These are phyloP conservation scores for Nowickia ferox DNA, from an alignment of 2,888 invertebrate species.

Conservation along the genomic window DNA sequence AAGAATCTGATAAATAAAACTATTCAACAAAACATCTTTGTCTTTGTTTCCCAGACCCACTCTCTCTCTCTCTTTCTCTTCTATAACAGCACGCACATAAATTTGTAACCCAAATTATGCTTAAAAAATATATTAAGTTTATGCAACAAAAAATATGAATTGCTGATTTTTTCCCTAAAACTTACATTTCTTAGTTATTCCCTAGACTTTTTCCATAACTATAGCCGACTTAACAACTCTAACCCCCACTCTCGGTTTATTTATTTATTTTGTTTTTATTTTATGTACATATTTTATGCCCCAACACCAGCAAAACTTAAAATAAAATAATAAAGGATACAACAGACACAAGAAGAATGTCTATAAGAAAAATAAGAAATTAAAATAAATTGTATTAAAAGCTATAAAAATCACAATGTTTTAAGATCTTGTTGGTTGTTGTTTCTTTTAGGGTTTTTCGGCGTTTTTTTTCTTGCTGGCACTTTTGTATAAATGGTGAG, in stretches of 20 bases:
- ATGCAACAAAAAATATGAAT: no score
- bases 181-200: no score
- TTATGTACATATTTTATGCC: neutral
- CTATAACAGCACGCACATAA: no score
- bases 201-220: no score
- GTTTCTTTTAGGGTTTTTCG: constrained; percentile 3
- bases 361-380: constrained; percentile 58
- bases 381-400: constrained; percentile 67
- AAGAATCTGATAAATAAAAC: no score
- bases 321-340: constrained; percentile 11
- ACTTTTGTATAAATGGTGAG: constrained; percentile 4
- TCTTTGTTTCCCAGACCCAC: no score
- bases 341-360: neutral
- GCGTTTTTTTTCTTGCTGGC: neutral
- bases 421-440: neutral
- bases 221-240: neutral
- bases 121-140: no score
- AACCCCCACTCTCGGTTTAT: neutral
- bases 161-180: no score
- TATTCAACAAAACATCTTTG: no score
- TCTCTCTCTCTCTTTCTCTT: no score
- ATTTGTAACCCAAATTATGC: no score
- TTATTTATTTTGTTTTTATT: neutral
- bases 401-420: constrained; percentile 64
- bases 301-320: constrained; percentile 17